Base-by-base conservation (phyloP, 1,140 invertebrate species). In the Sycophila sp. region DNA sequence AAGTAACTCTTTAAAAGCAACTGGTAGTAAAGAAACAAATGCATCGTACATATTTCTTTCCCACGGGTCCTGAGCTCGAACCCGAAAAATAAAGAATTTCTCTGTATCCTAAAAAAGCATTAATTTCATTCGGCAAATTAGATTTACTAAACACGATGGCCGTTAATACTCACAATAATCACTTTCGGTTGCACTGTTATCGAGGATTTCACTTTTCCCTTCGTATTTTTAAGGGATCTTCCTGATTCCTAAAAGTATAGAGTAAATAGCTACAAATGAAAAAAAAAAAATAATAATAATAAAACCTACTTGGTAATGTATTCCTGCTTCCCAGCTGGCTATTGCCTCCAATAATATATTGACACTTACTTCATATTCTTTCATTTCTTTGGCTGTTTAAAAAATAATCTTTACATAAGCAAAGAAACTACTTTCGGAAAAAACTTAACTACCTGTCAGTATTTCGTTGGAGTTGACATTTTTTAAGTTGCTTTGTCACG, bases 21-120 rank as follows among this genome's bases (percentile, higher is more conserved):
- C n/a, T n/a, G n/a, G n/a, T n/a, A n/a, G n/a, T n/a, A n/a, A n/a
- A n/a, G n/a, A n/a, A n/a, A n/a, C n/a, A n/a, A 78, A 49, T 1
- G 62, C 1, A 2, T 81, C 53, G 36, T 77, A 76, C 10, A 76
- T 76, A 2, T 56, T 53, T 2, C 62, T 32, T 30, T 76, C 49
- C 79, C 77, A 80, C 8, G 80, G 78, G 75, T 82, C 75, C 0
- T 17, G 60, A 1, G 72, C 45, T 19, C 30, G 73, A 22, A 79
- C 60, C 30, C 80, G 71, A 80, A 79, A 82, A n/a, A 78, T 36
- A n/a, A 73, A 64, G 40, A 80, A 76, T 19, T 62, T 55, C 17
- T 69, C 73, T 3, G n/a, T 51, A 8, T 51, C 36, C 36, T 69
- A 36, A 38, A n/a, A 1, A 28, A n/a, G n/a, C 13, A 28, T 62